Evolutionary conservation across 2,888 invertebrate species (phyloP).

Genomic region (Cephus runcator): DNA sequence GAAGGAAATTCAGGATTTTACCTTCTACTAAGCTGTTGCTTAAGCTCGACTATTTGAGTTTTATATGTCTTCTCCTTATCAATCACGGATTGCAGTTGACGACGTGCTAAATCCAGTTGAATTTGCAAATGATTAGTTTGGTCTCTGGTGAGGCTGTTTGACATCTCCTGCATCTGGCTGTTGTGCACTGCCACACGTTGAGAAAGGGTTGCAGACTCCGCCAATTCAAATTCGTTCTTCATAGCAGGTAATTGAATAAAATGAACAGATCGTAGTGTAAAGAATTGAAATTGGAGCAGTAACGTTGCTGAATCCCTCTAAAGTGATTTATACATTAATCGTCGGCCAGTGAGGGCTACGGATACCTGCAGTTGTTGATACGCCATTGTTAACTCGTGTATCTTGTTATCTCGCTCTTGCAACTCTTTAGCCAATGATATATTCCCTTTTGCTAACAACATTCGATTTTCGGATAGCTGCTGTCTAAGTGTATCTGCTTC

Average conservation of each 20-base stretch:
- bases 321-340: not conserved
- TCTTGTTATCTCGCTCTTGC: constrained; percentile 65
- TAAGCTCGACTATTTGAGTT: constrained; percentile 68
- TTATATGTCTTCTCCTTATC: constrained; percentile 66
- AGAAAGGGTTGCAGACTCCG: constrained; percentile 39
- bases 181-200: constrained; percentile 28
- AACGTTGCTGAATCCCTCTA: not conserved
- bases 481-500: constrained; percentile 67
- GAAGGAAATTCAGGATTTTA: constrained; percentile 18
- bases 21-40: constrained; percentile 65
- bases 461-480: constrained; percentile 62
- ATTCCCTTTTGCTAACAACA: constrained; percentile 58
- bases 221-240: constrained; percentile 50
- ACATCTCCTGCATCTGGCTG: constrained; percentile 42
- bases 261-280: not conserved
- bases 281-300: not conserved
- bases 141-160: constrained; percentile 32
- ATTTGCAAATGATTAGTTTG: constrained; percentile 38
- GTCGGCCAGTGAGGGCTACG: not conserved
- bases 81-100: constrained; percentile 47
- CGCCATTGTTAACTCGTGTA: constrained; percentile 64
- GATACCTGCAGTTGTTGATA: constrained; percentile 62
- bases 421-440: constrained; percentile 60
- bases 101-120: constrained; percentile 46
- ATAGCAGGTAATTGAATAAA: not conserved